Base-by-base conservation (phyloP, 2,888 invertebrate genomes). In the Adineta ricciae region DNA sequence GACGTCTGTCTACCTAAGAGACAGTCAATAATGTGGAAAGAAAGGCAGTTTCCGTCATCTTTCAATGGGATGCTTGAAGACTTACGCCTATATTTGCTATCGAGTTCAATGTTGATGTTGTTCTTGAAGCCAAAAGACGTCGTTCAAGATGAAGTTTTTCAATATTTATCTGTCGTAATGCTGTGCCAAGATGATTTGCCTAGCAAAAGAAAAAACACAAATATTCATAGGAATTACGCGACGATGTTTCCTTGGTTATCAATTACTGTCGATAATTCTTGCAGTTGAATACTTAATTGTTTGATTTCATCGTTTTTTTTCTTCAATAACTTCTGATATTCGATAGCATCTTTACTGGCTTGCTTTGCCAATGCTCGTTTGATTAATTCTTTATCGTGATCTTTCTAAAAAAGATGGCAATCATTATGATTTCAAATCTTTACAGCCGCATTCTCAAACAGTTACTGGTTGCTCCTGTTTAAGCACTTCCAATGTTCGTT, bases 351-450 rank as follows among this genome's bases (percentile, higher is more conserved):
- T 38, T 73, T 73, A 38, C 21, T 38, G 3, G 41, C 41, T 78
- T 78, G 78, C n/a, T 78, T 78, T n/a, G 78, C 78, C 41, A 78
- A 78, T 9, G 78, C 78, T 78, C 78, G 78, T 41, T 78, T 78
- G 3, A 78, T 41, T 41, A 78, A n/a, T 41, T 78, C 78, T 78
- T n/a, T 41, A 41, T 78, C 41, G 41, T 78, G 41, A 41, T 78
- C n/a, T n/a, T 41, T 24, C 78, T 78, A 41, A 27, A 64, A 32
- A 64, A 0, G 14, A 27, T 64, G 32, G 19, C 32, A 16, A 16
- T 46, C 46, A 46, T 46, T 46, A 8, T 46, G 11, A 46, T 5
- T 16, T 27, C 0, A 14, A 32, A 64, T 64, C 19, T 11, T 5
- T 27, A 5, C 0, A 16, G 32, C 19, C 32, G 7, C 19, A 19